Base-by-base conservation (phyloP, 2,888 invertebrate genomes). In the Limnephilus auricula region DNA sequence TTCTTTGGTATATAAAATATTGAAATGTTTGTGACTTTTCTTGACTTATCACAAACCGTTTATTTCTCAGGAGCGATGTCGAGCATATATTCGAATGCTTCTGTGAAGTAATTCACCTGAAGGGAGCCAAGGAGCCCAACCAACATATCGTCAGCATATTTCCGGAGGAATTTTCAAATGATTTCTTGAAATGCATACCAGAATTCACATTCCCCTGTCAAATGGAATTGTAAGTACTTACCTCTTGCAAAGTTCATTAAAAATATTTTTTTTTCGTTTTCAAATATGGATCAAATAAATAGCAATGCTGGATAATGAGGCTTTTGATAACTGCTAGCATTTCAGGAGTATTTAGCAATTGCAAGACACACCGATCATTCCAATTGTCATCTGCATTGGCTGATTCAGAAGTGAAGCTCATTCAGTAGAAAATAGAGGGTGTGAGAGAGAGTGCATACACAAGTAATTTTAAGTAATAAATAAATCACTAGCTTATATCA, bases 181-280 rank as follows among this genome's bases (percentile, higher is more conserved):
- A 98, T 94, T 97, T 98, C 93, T 96, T 99, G 91, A 98, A 97
- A 94, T 97, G 98, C 94, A 97, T 99, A 94, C 98, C 99, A 84
- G 98, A 98, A 95, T 99, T 99, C 96, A 98, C 98, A 94, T 99
- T 98, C 96, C 99, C 98, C 30, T 98, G 98, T 94, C 97, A 97
- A 94, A 96, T 97, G 94, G 97, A 97, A 94, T 97, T 97, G 98
- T 98, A 95, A 95, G 96, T 95, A n/a, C 45, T 13, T 15, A 45
- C 12, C 37, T 37, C 25, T 32, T 31, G 50, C 30, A n/a, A 82
- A n/a, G 9, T 90, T 15, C 45, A 79, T 3, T 88, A 82, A 15
- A 87, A 90, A 13, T 78, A 34, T 79, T 40, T 12, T 18, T n/a
- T 89, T 89, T 84, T 13, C 30, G 32, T 32, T 82, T 32, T 82